Evolutionary conservation across 2,888 invertebrate genomes (phyloP), one percentile per base, ranked within the genome.

Genomic region (Tenthredo livida): DNA sequence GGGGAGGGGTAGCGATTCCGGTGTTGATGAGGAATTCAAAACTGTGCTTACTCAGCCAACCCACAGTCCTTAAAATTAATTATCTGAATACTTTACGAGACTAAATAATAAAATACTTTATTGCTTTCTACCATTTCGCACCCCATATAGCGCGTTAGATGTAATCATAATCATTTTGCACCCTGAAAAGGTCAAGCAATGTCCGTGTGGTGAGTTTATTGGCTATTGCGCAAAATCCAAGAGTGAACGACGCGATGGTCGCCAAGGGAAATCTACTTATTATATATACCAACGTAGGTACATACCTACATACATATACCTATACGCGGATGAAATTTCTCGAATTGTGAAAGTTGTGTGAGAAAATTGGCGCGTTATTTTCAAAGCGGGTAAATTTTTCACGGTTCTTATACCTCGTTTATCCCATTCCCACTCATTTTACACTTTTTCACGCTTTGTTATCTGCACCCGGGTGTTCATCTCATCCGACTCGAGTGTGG

Each of bases 251-350:
- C 0, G 67, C 29, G 29, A 65, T 43, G 80, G 80, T 58, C 80
- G 80, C 43, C 80, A 21, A 61, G 80, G 80, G 80, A 80, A 80
- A 80, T 80, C 80, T 80, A 61, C 40, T 80, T 61, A 65, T 58
- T 61, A 80, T 61, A 80, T n/a, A 78, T 17, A 29, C 50, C 29
- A 21, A 61, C 21, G 40, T 17, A 29, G 17, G 21, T 21, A 37
- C n/a, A 29, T 47, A 29, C 29, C 1, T 29, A 47, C 25, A 47
- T 25, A 17, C 33, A 0, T 17, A n/a, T 37, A 70, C 61, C n/a
- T 25, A 61, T 25, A 43, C n/a, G 21, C 2, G 21, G 21, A 29
- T 43, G 50, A 77, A 50, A 73, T 73, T 50, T 54, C 54, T 54
- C 54, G 25, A 33, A 33, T 50, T 54, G 50, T 50, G 6, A 50